Base-by-base conservation (phyloP, 2,888 invertebrate species). In the Synanthedon myopaeformis region DNA sequence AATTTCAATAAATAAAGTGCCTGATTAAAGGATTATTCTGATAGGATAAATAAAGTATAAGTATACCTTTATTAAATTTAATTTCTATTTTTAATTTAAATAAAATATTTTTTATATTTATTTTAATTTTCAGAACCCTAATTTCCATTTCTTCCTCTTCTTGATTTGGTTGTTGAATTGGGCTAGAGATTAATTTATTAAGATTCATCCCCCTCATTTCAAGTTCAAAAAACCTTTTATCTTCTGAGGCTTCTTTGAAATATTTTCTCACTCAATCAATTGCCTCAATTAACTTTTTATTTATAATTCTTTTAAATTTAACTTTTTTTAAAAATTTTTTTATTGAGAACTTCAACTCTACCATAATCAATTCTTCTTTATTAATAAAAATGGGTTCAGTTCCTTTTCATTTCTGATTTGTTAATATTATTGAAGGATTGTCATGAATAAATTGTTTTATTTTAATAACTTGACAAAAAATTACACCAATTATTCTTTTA, bases 391-490 rank as follows among this genome's bases (percentile, higher is more conserved):
- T 88, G 82, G 90, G 90, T 60, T 79, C 89, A 0, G 76, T 85
- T 5, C 90, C 90, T 0, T 89, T 91, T 53, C 89, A 90, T 74
- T 89, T 89, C 65, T 91, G 90, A 87, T 90, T 89, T 19, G 89
- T 89, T 0, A 88, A 86, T 78, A 81, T 91, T 69, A 82, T 89
- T 63, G 89, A 89, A 81, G 89, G 89, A 2, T 62, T 90, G 81
- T 76, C 72, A 35, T 91, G 90, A 90, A 70, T 82, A 59, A 90
- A 89, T 76, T 71, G 77, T 57, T 73, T 90, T 66, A 76, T 90
- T 67, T 70, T 90, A 81, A 79, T 90, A 79, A 89, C 89, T 0
- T 90, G 90, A 83, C 91, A 91, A 90, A 91, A 91, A 90, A 87
- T 91, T 80, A 83, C 89, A 42, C 91, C 91, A 2, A 75, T 91